Evolutionary conservation across 2,113 vertebrate genomes (phyloP).

Genomic region (Euleptes europaea): DNA sequence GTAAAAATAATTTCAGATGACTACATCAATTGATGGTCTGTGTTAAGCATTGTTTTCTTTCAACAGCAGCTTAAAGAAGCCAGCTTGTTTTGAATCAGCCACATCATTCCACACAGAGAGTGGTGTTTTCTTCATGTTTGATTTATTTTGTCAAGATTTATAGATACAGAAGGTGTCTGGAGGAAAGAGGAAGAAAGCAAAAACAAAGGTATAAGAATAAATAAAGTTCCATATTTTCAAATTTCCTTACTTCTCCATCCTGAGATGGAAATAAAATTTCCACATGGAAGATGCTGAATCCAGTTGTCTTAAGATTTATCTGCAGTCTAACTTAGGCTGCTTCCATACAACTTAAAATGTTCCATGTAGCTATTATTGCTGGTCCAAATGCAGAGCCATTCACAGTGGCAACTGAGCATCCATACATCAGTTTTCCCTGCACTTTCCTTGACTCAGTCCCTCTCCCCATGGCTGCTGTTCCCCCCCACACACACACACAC

Average conservation of each 20-base stretch:
- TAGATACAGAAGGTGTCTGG: neutral
- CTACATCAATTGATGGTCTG: neutral
- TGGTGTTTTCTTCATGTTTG: slow-evolving; percentile 21
- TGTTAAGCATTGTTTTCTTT: slow-evolving; percentile 4
- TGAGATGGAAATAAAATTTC: slow-evolving; percentile 26
- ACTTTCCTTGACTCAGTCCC: no score
- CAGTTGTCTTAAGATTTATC: neutral
- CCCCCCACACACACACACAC: no score
- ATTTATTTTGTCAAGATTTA: slow-evolving; percentile 27
- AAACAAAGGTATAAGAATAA: neutral
- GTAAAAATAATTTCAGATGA: neutral
- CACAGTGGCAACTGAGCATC: no score
- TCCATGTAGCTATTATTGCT: no score
- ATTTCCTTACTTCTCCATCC: neutral
- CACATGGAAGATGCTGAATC: neutral
- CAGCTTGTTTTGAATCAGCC: neutral
- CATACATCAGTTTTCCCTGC: no score
- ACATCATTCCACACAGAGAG: neutral
- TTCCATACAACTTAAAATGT: no score
- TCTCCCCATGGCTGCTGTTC: no score
- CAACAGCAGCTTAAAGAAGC: neutral
- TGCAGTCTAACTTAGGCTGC: no score
- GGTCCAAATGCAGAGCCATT: no score
- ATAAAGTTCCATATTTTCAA: slow-evolving; percentile 5
- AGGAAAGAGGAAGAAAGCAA: neutral